These are phyloP conservation scores for Oreohelix idahoensis DNA, from an alignment of 1,140 invertebrate genomes.

Conservation along the genomic window DNA sequence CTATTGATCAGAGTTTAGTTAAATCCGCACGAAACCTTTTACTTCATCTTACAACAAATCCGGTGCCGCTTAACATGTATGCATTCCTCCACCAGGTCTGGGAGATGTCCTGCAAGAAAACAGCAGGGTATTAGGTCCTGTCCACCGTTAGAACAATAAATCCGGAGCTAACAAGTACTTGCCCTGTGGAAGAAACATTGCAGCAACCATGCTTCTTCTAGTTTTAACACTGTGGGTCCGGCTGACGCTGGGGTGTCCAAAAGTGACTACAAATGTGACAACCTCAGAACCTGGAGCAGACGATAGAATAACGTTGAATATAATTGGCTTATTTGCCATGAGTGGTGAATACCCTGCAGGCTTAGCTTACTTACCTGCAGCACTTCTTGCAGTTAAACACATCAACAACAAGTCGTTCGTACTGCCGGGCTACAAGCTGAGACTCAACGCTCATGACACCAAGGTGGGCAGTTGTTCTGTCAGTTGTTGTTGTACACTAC, in stretches of 20 bases:
- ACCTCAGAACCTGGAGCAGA: not conserved
- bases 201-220: not conserved
- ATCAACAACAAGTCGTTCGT: conserved; percentile 89
- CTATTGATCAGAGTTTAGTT: too few species aligned
- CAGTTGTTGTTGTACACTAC: not conserved
- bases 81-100: too few species aligned
- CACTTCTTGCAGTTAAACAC: conserved; percentile 92
- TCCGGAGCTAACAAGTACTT: too few species aligned
- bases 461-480: conserved; percentile 77
- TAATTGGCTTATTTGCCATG: conserved; percentile 97
- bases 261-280: not conserved
- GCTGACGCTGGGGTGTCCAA: not conserved
- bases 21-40: too few species aligned
- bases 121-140: too few species aligned
- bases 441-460: conserved; percentile 95
- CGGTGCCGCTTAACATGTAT: too few species aligned
- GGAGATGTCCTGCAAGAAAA: too few species aligned
- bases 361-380: conserved; percentile 77
- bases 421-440: conserved; percentile 90
- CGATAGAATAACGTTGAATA: conserved; percentile 78
- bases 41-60: too few species aligned
- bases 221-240: not conserved
- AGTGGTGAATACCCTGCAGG: conserved; percentile 85
- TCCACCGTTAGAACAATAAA: too few species aligned
- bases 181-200: too few species aligned